Base-by-base conservation (phyloP, 2,797 vertebrate species). In the Cichlasoma orientale region DNA sequence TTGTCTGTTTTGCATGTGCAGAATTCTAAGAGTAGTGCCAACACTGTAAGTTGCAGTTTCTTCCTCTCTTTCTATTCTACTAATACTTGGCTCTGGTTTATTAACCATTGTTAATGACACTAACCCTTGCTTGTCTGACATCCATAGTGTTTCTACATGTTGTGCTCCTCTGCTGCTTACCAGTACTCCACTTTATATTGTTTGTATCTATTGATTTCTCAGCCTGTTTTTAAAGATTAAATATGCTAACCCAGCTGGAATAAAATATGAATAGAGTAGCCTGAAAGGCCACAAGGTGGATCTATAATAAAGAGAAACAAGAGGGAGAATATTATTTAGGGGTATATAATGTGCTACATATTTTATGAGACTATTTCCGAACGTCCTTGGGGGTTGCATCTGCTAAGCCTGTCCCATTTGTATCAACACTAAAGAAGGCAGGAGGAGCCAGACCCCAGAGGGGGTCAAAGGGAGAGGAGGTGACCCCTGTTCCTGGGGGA, bases 11-110 rank as follows among this genome's bases (percentile, higher is more conserved):
- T 97, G 96, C 97, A 98, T 98, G 97, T 95, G 94, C 97, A 99
- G 98, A 98, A 97, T 96, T 98, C 98, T 97, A 99, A 99, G 97
- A 98, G 96, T 98, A 99, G 97, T 99, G 97, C 96, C 95, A 96
- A 96, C 95, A 93, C 95, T 97, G 96, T 97, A 98, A 98, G 96
- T 98, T 97, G 95, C 94, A 88, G 89, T 96, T 96, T 94, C 78
- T 92, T 94, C 85, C 84, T 91, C 86, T 90, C 86, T 95, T 84
- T 83, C 53, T 80, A 78, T 78, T 83, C 69, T 84, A 87, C 86
- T 88, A 86, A 87, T 83, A 79, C 76, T 82, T 86, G 79, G 59
- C 85, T 92, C 50, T 52, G 78, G 41, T 84, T 88, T 91, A 68
- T 86, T 83, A 88, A 21, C 69, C 88, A 87, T 88, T 86, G 85